Evolutionary conservation across 2,113 vertebrate species (phyloP).

Genomic region (Semnornis frantzii): DNA sequence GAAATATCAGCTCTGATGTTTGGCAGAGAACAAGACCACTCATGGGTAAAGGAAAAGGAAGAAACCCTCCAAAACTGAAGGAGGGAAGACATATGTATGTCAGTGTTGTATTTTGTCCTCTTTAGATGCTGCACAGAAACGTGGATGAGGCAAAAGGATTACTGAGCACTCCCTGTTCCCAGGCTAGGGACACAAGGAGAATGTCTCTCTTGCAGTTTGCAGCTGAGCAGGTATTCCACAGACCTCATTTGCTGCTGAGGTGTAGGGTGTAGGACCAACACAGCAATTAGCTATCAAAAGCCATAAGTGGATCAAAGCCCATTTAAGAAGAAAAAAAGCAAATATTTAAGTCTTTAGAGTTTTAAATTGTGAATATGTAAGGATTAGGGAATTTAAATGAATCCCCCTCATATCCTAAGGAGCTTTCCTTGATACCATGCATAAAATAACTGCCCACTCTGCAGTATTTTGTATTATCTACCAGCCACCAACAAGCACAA

Average conservation of each 20-base stretch:
- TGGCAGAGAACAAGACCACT: neutral
- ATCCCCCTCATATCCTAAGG: neutral
- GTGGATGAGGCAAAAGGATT: neutral
- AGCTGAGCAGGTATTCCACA: neutral
- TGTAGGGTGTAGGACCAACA: neutral
- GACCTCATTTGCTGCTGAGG: neutral
- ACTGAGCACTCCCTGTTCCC: neutral
- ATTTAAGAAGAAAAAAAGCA: neutral
- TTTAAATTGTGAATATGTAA: neutral
- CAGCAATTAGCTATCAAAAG: neutral
- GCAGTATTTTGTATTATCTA: neutral
- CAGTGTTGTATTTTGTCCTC: neutral
- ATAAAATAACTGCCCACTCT: neutral
- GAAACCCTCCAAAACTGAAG: neutral
- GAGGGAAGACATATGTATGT: conserved; percentile 9
- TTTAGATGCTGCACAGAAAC: neutral
- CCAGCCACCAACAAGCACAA: neutral
- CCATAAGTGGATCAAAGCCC: neutral
- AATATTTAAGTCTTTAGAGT: neutral
- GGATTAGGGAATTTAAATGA: neutral
- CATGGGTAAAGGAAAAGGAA: neutral
- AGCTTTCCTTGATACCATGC: conserved; percentile 12
- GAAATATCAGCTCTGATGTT: conserved; percentile 24
- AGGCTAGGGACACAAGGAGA: neutral
- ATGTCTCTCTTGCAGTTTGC: neutral